A percentile compares a stretch with the other conserved stretches of the same genome.
These are phyloP conservation scores for Molanna angustata DNA, from an alignment of 2,888 invertebrate species.

Conservation along the genomic window DNA sequence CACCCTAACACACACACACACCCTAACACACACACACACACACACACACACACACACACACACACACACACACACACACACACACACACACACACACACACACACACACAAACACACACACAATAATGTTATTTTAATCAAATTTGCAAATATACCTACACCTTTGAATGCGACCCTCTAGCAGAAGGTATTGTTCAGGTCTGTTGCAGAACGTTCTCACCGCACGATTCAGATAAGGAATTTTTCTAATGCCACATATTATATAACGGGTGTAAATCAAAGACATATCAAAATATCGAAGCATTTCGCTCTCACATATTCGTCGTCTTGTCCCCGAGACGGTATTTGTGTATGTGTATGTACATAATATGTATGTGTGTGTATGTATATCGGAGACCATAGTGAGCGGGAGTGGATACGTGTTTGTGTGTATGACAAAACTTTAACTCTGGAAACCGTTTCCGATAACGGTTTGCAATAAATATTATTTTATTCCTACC, in stretches of 20 bases:
- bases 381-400: constrained; percentile 4
- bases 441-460: constrained; percentile 21
- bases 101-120: too few relatives aligned
- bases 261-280: constrained; percentile 24
- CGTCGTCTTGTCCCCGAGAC: constrained; percentile 4
- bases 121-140: too few relatives aligned
- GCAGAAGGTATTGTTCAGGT: too few relatives aligned
- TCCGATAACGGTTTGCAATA: constrained; percentile 27
- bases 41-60: too few relatives aligned
- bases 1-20: too few relatives aligned
- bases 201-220: constrained; percentile 8
- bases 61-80: too few relatives aligned
- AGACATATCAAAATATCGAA: constrained; percentile 24
- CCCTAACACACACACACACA: too few relatives aligned
- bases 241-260: constrained; percentile 26
- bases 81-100: too few relatives aligned
- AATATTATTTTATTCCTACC: constrained; percentile 27
- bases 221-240: constrained; percentile 21
- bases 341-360: constrained; percentile 9
- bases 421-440: constrained; percentile 18
- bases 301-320: constrained; percentile 12
- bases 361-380: constrained; percentile 2
- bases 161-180: too few relatives aligned
- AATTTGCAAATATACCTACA: too few relatives aligned
- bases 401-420: neutral